Base-by-base conservation (phyloP, 2,888 invertebrate species). In the Andrena bucephala region DNA sequence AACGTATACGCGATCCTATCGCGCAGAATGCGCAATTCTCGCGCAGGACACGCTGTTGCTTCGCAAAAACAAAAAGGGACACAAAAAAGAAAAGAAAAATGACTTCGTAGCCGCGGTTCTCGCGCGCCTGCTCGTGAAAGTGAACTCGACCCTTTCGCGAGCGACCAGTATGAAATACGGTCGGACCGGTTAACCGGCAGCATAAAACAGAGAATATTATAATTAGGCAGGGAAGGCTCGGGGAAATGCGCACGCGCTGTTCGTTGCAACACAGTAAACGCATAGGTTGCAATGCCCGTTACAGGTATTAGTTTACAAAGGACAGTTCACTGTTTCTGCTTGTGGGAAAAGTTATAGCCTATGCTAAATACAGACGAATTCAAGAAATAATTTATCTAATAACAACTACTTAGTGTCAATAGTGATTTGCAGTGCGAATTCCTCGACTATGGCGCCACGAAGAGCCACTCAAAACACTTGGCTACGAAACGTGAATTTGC, bases 41-140 rank as follows among this genome's bases (percentile, higher is more conserved):
- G 29, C 50, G 52, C 20, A 29, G 20, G 16, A 33, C 36, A 27
- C 8, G 48, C 10, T 13, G 52, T 33, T n/a, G 7, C 13, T 42
- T 20, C 42, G 42, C 42, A 36, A 2, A 2, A 13, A 42, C n/a
- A 42, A 42, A 16, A 42, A 42, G 42, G 13, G 42, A 42, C 42
- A 4, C 1, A 42, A 42, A 42, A 42, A 20, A 52, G 20, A 20
- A 20, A 52, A 8, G 16, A 2, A 6, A 60, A 42, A 65, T 42
- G 8, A 20, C 7, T 59, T 16, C 3, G 24, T 1, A 8, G 10
- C 10, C 24, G n/a, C 65, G 5, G 33, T 63, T 77, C 52, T 10
- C 13, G 36, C 10, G 20, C 6, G 6, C 1, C 4, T 1, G 29
- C 42, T 67, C 27, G 71, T 62, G 81, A 74, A 80, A 82, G 80